Conservation (phyloP, 2,888 invertebrate species). For the Chirona hameri region DNA sequence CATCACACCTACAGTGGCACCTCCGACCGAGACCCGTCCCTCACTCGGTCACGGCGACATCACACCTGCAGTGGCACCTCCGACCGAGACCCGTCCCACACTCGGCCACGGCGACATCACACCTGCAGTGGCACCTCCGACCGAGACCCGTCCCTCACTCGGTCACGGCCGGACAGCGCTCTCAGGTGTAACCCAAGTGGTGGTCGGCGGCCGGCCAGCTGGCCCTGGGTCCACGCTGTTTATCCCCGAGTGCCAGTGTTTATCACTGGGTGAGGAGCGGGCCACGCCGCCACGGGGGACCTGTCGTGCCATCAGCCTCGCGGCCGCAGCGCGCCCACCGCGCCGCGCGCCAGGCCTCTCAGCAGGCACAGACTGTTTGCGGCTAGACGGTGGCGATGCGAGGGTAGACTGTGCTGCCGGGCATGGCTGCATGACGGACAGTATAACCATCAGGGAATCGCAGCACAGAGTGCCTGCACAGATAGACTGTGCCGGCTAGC, state of each 20-base stretch:
- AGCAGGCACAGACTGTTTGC: background rate
- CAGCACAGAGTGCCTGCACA: too few species aligned
- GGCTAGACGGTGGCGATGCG: background rate
- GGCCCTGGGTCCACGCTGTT: background rate
- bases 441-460: background rate
- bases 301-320: background rate
- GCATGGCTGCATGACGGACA: background rate
- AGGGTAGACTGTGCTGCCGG: background rate
- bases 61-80: too few species aligned
- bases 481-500: too few species aligned
- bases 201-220: slow-evolving; percentile 3
- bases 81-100: too few species aligned
- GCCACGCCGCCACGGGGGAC: background rate
- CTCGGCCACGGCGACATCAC: too few species aligned
- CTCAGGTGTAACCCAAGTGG: background rate
- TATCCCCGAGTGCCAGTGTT: background rate
- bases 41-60: too few species aligned
- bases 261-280: background rate
- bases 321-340: background rate
- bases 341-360: background rate
- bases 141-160: too few species aligned
- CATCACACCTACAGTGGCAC: too few species aligned
- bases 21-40: too few species aligned
- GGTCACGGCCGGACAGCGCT: too few species aligned
- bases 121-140: too few species aligned